phyloP scores from a whole-genome alignment of 1,140 invertebrate genomes.

The honey bee (Apis mellifera) region DNA sequence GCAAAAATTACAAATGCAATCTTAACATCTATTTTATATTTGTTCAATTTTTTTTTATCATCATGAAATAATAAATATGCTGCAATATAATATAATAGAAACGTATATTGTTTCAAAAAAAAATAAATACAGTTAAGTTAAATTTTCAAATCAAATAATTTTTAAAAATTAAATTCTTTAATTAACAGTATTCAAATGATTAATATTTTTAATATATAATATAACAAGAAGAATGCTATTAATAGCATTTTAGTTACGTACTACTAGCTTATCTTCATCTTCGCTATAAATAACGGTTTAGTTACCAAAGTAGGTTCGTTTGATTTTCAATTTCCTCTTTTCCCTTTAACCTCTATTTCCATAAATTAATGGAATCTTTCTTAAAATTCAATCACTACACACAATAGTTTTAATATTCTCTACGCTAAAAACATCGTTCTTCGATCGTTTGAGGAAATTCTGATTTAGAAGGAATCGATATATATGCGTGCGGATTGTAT shows the following conservation, averaged over 20 bases:
- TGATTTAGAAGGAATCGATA: neutral
- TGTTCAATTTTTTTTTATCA: too few relatives aligned
- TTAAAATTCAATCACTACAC: neutral
- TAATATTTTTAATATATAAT: constrained; percentile 1
- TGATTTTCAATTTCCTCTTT: neutral
- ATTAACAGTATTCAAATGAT: neutral
- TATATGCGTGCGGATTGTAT: constrained; percentile 53
- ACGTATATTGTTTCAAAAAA: neutral
- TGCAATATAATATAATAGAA: neutral
- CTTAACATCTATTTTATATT: too few relatives aligned
- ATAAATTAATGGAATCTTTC: neutral
- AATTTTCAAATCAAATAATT: neutral
- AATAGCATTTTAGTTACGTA: constrained; percentile 20
- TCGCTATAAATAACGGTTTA: constrained; percentile 31
- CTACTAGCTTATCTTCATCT: neutral
- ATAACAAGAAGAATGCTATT: constrained; percentile 34
- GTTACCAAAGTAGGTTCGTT: constrained; percentile 20
- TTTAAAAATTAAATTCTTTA: neutral
- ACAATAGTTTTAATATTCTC: neutral
- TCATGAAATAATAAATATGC: neutral
- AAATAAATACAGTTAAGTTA: neutral
- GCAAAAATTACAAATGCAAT: neutral
- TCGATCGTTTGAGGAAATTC: too few relatives aligned
- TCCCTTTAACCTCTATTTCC: neutral
- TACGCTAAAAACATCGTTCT: neutral